These are phyloP conservation scores for Sclerurus mexicanus DNA, from an alignment of 2,113 vertebrate genomes.

Conservation along the genomic window DNA sequence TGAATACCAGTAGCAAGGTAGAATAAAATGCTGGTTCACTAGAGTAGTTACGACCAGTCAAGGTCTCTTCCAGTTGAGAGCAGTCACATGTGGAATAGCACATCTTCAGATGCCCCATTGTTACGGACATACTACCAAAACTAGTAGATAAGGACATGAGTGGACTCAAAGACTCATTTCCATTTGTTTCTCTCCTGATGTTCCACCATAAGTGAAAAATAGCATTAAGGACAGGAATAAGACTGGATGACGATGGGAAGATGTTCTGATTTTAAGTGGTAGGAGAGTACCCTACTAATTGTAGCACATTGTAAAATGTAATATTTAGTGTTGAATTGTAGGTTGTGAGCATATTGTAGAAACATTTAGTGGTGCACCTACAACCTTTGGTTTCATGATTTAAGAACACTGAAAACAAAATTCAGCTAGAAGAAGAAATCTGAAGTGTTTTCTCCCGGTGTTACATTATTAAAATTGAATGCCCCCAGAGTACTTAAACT, in stretches of 20 bases:
- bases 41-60: not conserved
- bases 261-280: not conserved
- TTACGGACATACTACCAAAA: not conserved
- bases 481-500: not conserved
- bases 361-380: not conserved
- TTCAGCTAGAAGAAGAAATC: not conserved
- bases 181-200: not conserved
- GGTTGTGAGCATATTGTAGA: not conserved
- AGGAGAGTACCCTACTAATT: not conserved
- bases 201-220: not conserved
- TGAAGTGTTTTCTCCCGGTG: not conserved
- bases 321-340: not conserved
- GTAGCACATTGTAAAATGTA: not conserved
- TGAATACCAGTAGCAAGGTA: not conserved
- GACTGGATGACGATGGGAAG: not conserved
- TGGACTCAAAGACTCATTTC: not conserved
- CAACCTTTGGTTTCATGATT: not conserved
- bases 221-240: not conserved
- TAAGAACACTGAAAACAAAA: not conserved
- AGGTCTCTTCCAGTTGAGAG: not conserved
- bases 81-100: not conserved
- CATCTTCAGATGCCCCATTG: not conserved
- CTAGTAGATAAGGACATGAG: rapidly evolving
- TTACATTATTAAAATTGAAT: not conserved
- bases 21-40: not conserved